Evolutionary conservation across 2,113 vertebrate genomes (phyloP), one percentile per base, ranked within the genome.

Genomic region (Amazona guildingii): DNA sequence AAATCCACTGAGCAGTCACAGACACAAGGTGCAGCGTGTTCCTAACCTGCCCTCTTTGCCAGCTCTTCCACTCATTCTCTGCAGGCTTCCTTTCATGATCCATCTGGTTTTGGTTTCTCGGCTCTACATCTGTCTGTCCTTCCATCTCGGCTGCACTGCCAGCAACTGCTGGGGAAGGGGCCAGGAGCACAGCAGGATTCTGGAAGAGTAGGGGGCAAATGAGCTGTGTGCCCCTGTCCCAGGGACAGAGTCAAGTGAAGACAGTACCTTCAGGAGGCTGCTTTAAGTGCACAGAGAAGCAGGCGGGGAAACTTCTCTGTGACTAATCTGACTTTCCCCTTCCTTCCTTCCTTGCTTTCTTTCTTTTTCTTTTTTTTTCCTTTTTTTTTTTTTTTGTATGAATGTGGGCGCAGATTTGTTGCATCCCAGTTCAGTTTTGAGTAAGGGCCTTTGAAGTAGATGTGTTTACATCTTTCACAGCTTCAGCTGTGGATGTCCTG

Each of bases 231-330:
- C 27, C 82, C 49, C 63, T 14, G 95, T 66, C 41, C 87, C 77
- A 75, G 94, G 92, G 69, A 52, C 66, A 96, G 90, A 97, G 91
- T 43, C 67, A 96, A 96, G 92, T 95, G 92, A 77, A 95, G 86
- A 73, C 74, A 69, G 82, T 91, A 94, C 81, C 96, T 97, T 94
- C 67, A 95, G 92, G 55, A 82, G 89, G 95, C 83, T 81, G 90
- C 80, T 98, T 98, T 98, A 98, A 95, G 97, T 75, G 52, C 90
- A 86, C 91, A 59, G 59, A 97, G 95, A 74, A 75, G 87, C 98
- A 98, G 98, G 98, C 97, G 97, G 98, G 98, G 98, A 95, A 98
- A 98, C 97, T 98, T 98, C 98, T 98, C 97, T 97, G 98, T 98
- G 98, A 98, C 98, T 98, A 98, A 98, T 98, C 96, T 98, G 94